Conservation (phyloP, 2,113 vertebrate species). For the Albula glossodonta region DNA sequence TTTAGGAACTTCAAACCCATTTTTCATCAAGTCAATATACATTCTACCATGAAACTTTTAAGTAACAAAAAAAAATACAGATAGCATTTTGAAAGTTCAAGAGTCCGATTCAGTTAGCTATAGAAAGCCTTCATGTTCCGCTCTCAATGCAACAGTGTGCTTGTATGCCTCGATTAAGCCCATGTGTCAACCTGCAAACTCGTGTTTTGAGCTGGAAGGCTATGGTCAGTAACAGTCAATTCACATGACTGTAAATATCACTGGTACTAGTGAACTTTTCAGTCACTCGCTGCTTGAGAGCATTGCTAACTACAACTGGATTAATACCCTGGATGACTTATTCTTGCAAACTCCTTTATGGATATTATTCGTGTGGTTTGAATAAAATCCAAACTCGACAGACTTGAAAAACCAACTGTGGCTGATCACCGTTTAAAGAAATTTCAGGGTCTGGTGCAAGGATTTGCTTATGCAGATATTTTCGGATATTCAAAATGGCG, state of each 20-base stretch:
- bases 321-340: neutral
- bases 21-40: no score
- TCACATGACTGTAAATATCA: neutral
- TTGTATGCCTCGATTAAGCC: no score
- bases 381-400: neutral
- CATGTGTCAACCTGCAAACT: neutral
- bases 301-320: no score
- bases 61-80: neutral
- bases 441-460: neutral
- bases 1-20: no score
- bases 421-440: neutral
- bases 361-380: neutral
- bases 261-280: neutral
- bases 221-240: neutral
- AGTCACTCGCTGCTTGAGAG: neutral
- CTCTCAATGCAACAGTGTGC: no score
- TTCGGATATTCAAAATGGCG: neutral
- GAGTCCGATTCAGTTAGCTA: neutral
- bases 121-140: no score
- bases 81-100: neutral
- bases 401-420: neutral
- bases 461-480: neutral
- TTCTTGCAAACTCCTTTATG: neutral
- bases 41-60: no score
- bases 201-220: neutral